phyloP scores from a whole-genome alignment of 2,888 invertebrate genomes.

The Tetropium fuscum region DNA sequence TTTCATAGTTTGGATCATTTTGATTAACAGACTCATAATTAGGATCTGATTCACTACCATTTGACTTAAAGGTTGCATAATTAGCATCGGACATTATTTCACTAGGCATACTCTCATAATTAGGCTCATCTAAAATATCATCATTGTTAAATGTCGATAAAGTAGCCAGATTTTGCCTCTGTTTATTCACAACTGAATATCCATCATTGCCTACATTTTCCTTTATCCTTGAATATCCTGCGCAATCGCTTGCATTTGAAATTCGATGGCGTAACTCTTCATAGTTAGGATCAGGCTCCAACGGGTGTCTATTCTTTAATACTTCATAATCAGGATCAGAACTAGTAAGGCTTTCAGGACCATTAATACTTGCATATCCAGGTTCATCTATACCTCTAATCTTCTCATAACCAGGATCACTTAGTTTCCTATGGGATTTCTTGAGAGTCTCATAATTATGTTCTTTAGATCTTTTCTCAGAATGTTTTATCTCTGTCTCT shows the following conservation, averaged over 20 bases:
- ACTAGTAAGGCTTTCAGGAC: slow-evolving; percentile 72
- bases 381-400: slow-evolving; percentile 55
- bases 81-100: slow-evolving; percentile 71
- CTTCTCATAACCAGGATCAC: slow-evolving; percentile 60
- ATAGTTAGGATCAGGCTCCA: slow-evolving; percentile 82
- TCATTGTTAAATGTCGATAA: slow-evolving; percentile 33
- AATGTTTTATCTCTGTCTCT: slow-evolving; percentile 32
- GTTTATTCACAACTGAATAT: slow-evolving; percentile 70
- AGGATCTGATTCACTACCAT: slow-evolving; percentile 78
- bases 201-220: slow-evolving; percentile 59
- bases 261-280: slow-evolving; percentile 75
- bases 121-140: slow-evolving; percentile 61
- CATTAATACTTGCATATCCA: slow-evolving; percentile 66
- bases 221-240: slow-evolving; percentile 59
- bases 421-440: slow-evolving; percentile 56
- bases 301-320: slow-evolving; percentile 64
- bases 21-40: slow-evolving; percentile 78
- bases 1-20: slow-evolving; percentile 85
- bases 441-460: slow-evolving; percentile 75
- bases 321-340: slow-evolving; percentile 81
- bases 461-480: slow-evolving; percentile 52
- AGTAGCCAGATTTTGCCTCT: slow-evolving; percentile 42
- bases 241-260: slow-evolving; percentile 60
- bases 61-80: slow-evolving; percentile 72
- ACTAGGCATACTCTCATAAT: slow-evolving; percentile 46